Percentiles rank a stretch among this genome's conserved stretches.
These are phyloP conservation scores for Sebastes diploproa DNA, from an alignment of 2,797 vertebrate species.

Conservation along the genomic window DNA sequence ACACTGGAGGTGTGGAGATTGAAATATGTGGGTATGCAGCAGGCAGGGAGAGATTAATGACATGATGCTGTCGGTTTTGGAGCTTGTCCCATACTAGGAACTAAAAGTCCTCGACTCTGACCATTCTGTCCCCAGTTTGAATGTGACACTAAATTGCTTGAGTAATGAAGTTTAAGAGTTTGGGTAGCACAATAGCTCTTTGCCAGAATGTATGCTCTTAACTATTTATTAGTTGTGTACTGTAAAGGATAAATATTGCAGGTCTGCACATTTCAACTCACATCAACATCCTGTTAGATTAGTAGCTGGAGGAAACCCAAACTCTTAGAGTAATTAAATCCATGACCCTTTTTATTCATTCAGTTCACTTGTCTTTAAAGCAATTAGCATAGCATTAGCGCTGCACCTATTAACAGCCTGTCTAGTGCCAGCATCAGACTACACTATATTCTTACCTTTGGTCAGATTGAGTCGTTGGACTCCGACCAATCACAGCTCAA, in stretches of 20 bases:
- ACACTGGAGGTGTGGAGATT: no score
- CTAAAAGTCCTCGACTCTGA: background rate
- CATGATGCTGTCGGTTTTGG: background rate
- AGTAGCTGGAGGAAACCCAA: no score
- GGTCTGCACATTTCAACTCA: background rate
- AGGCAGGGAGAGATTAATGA: no score
- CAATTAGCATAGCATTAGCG: background rate
- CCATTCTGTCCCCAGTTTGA: no score
- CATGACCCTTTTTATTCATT: background rate
- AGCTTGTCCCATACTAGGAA: background rate
- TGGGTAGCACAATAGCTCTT: background rate
- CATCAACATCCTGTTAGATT: background rate
- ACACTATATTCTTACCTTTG: background rate
- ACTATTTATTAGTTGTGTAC: background rate
- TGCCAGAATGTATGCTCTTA: no score
- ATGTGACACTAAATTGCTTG: no score
- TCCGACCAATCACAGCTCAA: no score
- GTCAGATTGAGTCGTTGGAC: background rate
- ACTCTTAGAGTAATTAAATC: background rate
- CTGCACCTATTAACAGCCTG: background rate
- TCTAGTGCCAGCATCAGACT: no score
- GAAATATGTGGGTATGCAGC: background rate
- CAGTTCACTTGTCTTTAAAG: no score
- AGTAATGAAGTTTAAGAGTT: no score
- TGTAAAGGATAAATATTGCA: background rate